Evolutionary conservation across 64 coral and sea anemone species (phyloP), one percentile per base, ranked within the genome.

Genomic region (Hydrozoanthus tunicans): DNA sequence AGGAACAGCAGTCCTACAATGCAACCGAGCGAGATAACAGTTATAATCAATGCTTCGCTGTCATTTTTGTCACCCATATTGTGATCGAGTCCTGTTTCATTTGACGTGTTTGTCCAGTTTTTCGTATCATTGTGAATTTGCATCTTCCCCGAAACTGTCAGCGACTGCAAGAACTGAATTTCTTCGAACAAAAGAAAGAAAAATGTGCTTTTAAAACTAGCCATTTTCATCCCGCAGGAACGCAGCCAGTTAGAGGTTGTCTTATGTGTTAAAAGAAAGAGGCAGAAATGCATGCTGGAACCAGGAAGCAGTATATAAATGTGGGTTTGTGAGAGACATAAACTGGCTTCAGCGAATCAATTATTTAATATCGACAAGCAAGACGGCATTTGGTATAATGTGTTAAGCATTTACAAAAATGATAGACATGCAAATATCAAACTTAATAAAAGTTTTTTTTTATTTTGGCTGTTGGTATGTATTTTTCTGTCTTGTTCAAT

Each of bases 101-200:
- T 86, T 57, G 53, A 57, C 7, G 52, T 24, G 51, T 86, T 86
- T 86, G 53, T 70, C 82, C 82, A 86, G n/a, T 9, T 71, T n/a
- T 86, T 69, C 56, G 82, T 71, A 53, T 25, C n/a, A 71, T 86
- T 86, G 62, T 24, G 70, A 23, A 15, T 54, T 71, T 86, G 82
- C 56, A 71, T 14, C 23, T 71, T 24, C 24, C 82, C 82, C 64
- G 7, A 86, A 56, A 86, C 53, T 54, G 24, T 70, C 15, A 66
- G 17, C 17, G 52, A 86, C 64, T 58, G 53, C 10, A 58, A 70
- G n/a, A 86, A 17, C 7, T 53, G 65, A 51, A 66, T 70, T 69
- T 86, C 64, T 43, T 81, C 20, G 61, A 81, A 25, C 9, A 81
- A 43, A 55, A 79, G 6, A 81, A 61, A 17, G 9, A 62, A 11